Evolutionary conservation across 2,113 vertebrate genomes (phyloP).

Genomic region (Gymnarchus niloticus): DNA sequence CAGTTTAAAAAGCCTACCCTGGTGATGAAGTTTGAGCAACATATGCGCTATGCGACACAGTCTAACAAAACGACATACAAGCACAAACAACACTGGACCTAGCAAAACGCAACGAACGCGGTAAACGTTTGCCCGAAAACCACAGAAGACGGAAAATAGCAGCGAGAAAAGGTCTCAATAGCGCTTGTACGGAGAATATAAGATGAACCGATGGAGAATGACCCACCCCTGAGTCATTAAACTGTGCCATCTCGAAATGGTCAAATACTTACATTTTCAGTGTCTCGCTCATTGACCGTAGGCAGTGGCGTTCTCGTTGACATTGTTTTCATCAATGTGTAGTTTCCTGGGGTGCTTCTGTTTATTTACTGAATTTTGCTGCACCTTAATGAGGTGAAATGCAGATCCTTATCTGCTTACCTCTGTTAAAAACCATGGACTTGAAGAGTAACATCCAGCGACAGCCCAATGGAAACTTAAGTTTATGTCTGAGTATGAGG

Average conservation of each 20-base stretch:
- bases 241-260: background rate
- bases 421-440: conserved; percentile 29
- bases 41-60: conserved; percentile 22
- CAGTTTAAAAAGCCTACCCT: conserved; percentile 17
- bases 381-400: conserved; percentile 23
- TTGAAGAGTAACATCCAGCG: conserved; percentile 45
- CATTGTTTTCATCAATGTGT: conserved; percentile 61
- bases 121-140: background rate
- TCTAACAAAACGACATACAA: background rate
- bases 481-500: background rate
- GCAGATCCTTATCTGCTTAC: conserved; percentile 10
- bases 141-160: background rate
- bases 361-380: background rate
- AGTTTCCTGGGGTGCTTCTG: background rate
- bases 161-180: background rate
- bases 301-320: conserved; percentile 88
- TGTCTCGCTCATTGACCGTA: conserved; percentile 87
- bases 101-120: background rate
- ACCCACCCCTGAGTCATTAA: background rate
- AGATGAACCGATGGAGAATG: background rate
- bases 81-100: background rate
- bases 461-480: conserved; percentile 36
- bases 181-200: background rate
- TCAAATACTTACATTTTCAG: conserved; percentile 84
- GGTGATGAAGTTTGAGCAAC: conserved; percentile 19